phyloP scores from a whole-genome alignment of 1,140 invertebrate species.

The Polypedilum pembai region DNA sequence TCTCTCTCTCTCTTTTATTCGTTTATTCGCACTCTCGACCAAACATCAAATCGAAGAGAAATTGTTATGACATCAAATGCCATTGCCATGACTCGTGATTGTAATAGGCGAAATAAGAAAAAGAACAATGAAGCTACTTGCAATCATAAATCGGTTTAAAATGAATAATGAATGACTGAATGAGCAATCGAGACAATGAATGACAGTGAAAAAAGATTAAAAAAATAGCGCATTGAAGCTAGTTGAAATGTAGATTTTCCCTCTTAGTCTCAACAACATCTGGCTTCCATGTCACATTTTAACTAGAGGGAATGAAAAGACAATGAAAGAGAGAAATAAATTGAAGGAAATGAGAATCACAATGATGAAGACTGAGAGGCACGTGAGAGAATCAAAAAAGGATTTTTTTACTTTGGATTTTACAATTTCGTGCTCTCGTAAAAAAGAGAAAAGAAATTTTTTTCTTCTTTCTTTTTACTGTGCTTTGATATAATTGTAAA shows the following conservation, averaged over 20 bases:
- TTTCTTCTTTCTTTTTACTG: too few relatives aligned
- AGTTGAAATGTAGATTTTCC: not conserved
- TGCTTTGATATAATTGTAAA: too few relatives aligned
- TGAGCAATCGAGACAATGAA: not conserved
- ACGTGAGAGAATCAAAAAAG: not conserved
- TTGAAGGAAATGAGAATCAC: constrained; percentile 1
- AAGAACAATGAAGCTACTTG: too few relatives aligned
- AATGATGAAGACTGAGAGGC: constrained; percentile 1
- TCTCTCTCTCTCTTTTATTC: not conserved
- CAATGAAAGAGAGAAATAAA: not conserved
- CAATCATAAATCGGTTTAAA: too few relatives aligned
- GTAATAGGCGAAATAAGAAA: too few relatives aligned
- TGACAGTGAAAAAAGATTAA: not conserved
- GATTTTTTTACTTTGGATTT: not conserved
- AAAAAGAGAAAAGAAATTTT: too few relatives aligned
- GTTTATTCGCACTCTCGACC: not conserved
- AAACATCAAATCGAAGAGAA: not conserved
- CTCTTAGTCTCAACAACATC: not conserved
- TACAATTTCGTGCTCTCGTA: too few relatives aligned
- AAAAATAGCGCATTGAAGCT: not conserved
- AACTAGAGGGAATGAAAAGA: not conserved
- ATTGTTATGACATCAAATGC: constrained; percentile 2
- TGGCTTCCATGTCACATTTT: not conserved
- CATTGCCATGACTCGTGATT: not conserved
- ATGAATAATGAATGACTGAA: not conserved